Evolutionary conservation across 2,888 invertebrate species (phyloP), one percentile per base, ranked within the genome.

Genomic region (Idaea straminata): DNA sequence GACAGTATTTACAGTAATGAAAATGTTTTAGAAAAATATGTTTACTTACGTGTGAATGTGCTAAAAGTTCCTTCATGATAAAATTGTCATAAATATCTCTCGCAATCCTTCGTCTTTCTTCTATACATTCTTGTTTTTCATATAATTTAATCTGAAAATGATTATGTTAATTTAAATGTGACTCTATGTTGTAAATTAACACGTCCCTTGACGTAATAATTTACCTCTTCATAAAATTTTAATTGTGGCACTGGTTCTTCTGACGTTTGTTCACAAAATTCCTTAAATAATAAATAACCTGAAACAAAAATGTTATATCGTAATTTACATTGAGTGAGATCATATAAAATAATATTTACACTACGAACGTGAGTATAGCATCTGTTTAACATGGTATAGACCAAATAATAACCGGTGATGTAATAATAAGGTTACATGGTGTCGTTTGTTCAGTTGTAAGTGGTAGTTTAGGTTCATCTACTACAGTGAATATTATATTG

Each of bases 261-360:
- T 83, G 97, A 96, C 81, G 97, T 95, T 91, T 97, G 98, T 94
- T 99, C 98, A 94, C 99, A 99, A 94, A 97, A 99, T 93, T 99
- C 99, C 95, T 99, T 99, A 95, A 99, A 99, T 91, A 99, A 95
- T 92, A 99, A 95, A 95, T 98, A 99, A 87, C 99, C 99, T 99
- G 95, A 66, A 95, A 95, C 87, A 92, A 92, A 85, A 78, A 77
- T 75, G 75, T 77, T 70, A 71, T 70, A 66, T 71, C 71, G 71
- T 38, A 65, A 63, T 61, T 58, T 57, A 61, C 25, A 58, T 65
- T 66, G 36, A 61, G 61, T 64, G 65, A 66, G 63, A 69, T 68
- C 66, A 67, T 72, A 67, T 66, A 63, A 47, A 66, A 66, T 63
- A 69, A 70, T 72, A 67, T 69, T 65, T 67, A 62, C 61, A 66